Evolutionary conservation across 2,113 vertebrate species (phyloP).

Genomic region (Callopanchax toddi): DNA sequence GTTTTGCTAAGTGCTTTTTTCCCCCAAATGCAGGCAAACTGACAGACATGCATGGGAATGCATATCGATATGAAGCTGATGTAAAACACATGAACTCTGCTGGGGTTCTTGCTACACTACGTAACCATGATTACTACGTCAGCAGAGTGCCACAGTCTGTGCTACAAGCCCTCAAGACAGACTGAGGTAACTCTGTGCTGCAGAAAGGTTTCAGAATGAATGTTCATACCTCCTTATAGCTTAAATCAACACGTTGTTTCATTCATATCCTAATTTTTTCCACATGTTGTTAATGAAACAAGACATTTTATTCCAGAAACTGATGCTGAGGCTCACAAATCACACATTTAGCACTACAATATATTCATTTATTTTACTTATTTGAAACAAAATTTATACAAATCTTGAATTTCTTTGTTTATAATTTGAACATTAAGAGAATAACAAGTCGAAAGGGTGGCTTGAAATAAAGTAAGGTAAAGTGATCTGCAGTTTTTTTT

Average conservation of each 20-base stretch:
- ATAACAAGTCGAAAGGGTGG: conserved; percentile 55
- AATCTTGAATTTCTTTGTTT: conserved; percentile 55
- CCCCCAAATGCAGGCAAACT: conserved; percentile 83
- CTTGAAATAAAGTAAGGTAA: conserved; percentile 36
- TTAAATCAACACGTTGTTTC: neutral
- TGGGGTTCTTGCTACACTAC: conserved; percentile 90
- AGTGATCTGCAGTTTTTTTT: conserved; percentile 26
- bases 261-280: neutral
- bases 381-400: conserved; percentile 65
- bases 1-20: neutral
- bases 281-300: neutral
- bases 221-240: neutral
- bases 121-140: conserved; percentile 89
- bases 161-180: conserved; percentile 81
- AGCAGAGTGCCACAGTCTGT: conserved; percentile 88
- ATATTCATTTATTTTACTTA: conserved; percentile 64
- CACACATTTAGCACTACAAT: conserved; percentile 13
- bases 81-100: conserved; percentile 97
- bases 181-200: conserved; percentile 33
- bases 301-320: neutral
- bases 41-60: conserved; percentile 91
- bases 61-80: conserved; percentile 87
- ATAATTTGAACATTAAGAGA: conserved; percentile 47
- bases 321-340: neutral
- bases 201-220: neutral